Evolutionary conservation across 2,888 invertebrate species (phyloP), one percentile per base, ranked within the genome.

Genomic region (Heliconius cydno): DNA sequence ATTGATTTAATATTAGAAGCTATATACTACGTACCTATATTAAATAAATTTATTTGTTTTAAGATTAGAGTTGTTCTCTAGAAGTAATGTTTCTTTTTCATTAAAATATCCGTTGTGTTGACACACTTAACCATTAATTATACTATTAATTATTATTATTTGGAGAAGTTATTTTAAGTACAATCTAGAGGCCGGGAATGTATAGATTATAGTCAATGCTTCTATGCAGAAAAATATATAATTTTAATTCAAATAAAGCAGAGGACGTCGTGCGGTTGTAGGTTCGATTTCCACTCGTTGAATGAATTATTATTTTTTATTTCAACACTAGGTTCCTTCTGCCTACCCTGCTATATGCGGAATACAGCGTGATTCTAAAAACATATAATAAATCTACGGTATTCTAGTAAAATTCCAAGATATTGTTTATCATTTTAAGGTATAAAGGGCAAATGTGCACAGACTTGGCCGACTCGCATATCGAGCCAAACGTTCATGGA

Each of bases 401-500:
- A 60, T 25, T 19, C 34, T 15, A 60, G 15, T 73, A 60, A 60
- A 60, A 57, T 60, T 34, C 13, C 38, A 60, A 73, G 30, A 60
- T 60, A 60, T 63, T 25, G 3, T 73, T 38, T 75, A 65, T 75
- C 41, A 75, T 65, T 75, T 75, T 65, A 28, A 66, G 63, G 28
- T 25, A 66, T 65, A 75, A 65, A 75, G 75, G 75, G 65, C 75
- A 75, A 65, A 65, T 75, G 65, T 46, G 41, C 28, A 65, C 65
- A 75, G 19, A 25, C 65, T 63, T 75, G 75, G 75, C 63, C 66
- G 28, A 78, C 60, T 82, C 78, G 79, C 82, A 79, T 72, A 75
- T 75, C 79, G 70, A 76, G 77, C 81, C 82, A 81, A 82, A 84
- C 83, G 81, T 74, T 83, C 82, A 83, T 84, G 83, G 83, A 78